These are phyloP conservation scores for Melanotaenia trifasciata DNA, from an alignment of 2,797 vertebrate genomes.

Conservation along the genomic window DNA sequence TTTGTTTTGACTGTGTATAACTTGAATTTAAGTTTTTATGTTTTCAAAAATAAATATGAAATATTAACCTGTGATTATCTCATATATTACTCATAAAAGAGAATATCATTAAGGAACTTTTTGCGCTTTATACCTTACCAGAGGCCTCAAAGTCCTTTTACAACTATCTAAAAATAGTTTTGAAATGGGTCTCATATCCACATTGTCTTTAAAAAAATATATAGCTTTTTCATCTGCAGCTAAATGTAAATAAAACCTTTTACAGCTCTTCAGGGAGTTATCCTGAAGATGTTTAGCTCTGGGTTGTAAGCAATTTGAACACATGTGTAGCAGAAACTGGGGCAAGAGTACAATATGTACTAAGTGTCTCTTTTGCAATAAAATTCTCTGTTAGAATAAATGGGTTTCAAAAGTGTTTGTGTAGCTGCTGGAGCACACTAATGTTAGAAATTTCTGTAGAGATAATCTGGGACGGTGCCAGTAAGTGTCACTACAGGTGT, in stretches of 20 bases:
- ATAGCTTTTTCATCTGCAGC: background rate
- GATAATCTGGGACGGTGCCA: background rate
- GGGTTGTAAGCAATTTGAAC: background rate
- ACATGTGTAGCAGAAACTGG: conserved; percentile 21
- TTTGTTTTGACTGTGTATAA: background rate
- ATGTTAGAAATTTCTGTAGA: conserved; percentile 8
- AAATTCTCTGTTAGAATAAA: conserved; percentile 6
- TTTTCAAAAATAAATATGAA: background rate
- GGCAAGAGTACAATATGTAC: background rate
- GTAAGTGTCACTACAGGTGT: conserved; percentile 1
- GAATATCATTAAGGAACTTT: background rate
- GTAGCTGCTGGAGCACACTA: background rate
- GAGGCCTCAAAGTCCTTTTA: background rate
- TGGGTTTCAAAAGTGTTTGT: conserved; percentile 11
- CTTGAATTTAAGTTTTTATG: background rate
- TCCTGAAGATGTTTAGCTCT: background rate
- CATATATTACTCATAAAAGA: background rate
- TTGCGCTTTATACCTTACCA: background rate
- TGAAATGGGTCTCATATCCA: too few species aligned
- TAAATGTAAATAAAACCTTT: background rate
- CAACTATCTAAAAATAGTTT: too few species aligned
- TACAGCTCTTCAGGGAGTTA: background rate
- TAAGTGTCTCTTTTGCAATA: conserved; percentile 9
- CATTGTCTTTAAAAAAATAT: background rate
- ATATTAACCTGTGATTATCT: background rate